Conservation (phyloP, 2,113 vertebrate species). For the Dicentrarchus labrax region DNA sequence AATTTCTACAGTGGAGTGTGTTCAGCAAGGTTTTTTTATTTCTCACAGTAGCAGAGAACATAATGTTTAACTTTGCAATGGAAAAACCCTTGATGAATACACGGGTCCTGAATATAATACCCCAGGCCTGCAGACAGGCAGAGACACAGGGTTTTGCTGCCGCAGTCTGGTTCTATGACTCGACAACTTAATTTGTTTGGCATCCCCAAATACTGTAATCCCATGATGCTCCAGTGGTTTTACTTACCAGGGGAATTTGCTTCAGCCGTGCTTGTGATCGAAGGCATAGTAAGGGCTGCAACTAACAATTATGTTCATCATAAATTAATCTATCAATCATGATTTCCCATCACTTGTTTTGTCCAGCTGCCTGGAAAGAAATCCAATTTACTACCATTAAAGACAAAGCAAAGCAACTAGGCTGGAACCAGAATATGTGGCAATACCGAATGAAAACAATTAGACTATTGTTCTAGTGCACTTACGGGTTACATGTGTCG, state of each 20-base stretch:
- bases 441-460: background rate
- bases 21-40: background rate
- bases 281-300: background rate
- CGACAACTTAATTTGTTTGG: conserved; percentile 26
- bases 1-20: background rate
- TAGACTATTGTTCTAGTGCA: too few relatives aligned
- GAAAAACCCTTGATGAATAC: conserved; percentile 21
- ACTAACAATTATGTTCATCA: background rate
- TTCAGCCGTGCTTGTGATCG: background rate
- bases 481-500: background rate
- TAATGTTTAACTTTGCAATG: conserved; percentile 13
- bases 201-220: conserved; percentile 3
- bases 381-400: background rate
- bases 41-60: conserved; percentile 1
- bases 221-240: conserved; percentile 10
- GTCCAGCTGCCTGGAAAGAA: background rate
- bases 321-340: background rate
- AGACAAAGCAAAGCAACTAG: background rate
- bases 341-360: background rate
- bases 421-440: too few relatives aligned
- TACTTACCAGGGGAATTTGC: conserved; percentile 7
- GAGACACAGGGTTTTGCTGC: conserved; percentile 10
- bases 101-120: conserved; percentile 15
- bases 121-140: conserved; percentile 16
- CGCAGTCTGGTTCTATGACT: conserved; percentile 28